Percentiles rank a stretch among this genome's conserved stretches.
These are phyloP conservation scores for Eugnorisma glareosa DNA, from an alignment of 2,888 invertebrate species.

Conservation along the genomic window DNA sequence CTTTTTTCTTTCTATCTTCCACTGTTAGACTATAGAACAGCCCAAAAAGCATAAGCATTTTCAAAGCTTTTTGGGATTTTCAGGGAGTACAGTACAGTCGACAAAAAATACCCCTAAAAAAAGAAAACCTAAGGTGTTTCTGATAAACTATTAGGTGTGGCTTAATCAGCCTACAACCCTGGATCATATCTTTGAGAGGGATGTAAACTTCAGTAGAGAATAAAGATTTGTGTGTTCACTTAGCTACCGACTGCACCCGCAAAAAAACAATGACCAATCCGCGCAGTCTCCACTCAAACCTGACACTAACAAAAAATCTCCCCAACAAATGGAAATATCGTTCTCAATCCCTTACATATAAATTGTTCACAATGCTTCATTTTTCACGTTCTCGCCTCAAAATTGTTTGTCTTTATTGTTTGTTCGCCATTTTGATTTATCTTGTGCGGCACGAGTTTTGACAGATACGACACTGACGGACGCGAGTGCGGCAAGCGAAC, in stretches of 20 bases:
- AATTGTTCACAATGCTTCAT: slow-evolving; percentile 60
- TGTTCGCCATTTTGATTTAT: slow-evolving; percentile 69
- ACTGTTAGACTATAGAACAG: too few relatives aligned
- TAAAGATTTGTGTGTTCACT: neutral
- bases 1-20: too few relatives aligned
- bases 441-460: slow-evolving; percentile 58
- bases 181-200: neutral
- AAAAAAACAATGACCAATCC: neutral
- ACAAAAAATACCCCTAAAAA: neutral
- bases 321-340: slow-evolving; percentile 49
- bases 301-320: slow-evolving; percentile 41
- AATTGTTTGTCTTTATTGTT: slow-evolving; percentile 67
- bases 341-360: slow-evolving; percentile 50
- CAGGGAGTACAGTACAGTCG: neutral
- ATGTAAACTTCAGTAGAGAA: neutral
- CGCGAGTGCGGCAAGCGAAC: slow-evolving; percentile 53
- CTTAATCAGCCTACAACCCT: neutral
- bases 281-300: slow-evolving; percentile 3
- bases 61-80: too few relatives aligned
- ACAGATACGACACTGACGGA: slow-evolving; percentile 69
- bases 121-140: neutral
- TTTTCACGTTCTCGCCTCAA: slow-evolving; percentile 62
- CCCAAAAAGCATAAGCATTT: too few relatives aligned
- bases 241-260: neutral
- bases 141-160: neutral